A percentile compares a stretch with the other conserved stretches of the same genome.
These are phyloP conservation scores for Eupleurogrammus muticus DNA, from an alignment of 2,797 vertebrate species.

Conservation along the genomic window DNA sequence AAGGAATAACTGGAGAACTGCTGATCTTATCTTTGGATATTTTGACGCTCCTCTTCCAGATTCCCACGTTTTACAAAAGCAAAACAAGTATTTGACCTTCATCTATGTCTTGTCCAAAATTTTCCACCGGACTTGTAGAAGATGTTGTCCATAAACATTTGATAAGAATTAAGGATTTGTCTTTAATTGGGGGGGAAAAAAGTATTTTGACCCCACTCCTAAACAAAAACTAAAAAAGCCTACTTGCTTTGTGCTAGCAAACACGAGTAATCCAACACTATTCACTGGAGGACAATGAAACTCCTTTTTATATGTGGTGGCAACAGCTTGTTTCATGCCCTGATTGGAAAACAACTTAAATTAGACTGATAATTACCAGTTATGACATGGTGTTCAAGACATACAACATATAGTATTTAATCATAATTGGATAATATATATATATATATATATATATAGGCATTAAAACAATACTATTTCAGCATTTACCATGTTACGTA, in stretches of 20 bases:
- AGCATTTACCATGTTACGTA: not conserved
- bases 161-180: not conserved
- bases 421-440: not conserved
- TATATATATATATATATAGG: not conserved
- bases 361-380: not conserved
- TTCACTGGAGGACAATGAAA: conserved; percentile 42
- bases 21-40: conserved; percentile 28
- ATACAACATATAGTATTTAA: not conserved
- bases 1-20: not conserved
- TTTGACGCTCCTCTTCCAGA: not conserved
- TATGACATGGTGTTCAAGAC: not conserved
- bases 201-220: not conserved
- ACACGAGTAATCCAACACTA: conserved; percentile 48
- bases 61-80: conserved; percentile 13
- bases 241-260: conserved; percentile 1
- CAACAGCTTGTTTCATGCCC: conserved; percentile 15
- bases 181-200: not conserved
- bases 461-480: not conserved
- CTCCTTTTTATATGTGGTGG: conserved; percentile 8
- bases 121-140: not conserved
- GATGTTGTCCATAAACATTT: not conserved
- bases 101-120: not conserved
- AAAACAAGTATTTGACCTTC: conserved; percentile 11
- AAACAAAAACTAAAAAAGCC: conserved; percentile 4
- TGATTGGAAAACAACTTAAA: conserved; percentile 19